Base-by-base conservation (phyloP, 2,888 invertebrate species). In the Brenthis hecate region DNA sequence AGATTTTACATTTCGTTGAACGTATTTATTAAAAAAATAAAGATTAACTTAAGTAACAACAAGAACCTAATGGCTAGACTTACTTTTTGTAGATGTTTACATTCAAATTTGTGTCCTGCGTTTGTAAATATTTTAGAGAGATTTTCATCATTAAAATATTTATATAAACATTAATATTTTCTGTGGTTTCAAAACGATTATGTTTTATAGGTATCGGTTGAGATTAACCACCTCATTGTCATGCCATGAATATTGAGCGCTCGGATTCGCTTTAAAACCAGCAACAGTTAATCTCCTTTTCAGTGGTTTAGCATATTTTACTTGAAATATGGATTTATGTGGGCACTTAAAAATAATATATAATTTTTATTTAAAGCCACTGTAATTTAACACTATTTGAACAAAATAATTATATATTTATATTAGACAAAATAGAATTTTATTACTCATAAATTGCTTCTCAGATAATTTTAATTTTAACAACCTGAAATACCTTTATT, bases 231-330 rank as follows among this genome's bases (percentile, higher is more conserved):
- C 60, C 61, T 56, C 66, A 66, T 66, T 66, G 66, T 66, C 61
- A 61, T 66, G 55, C 55, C 55, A 66, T 66, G 66, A 66, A 66
- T 66, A 66, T 66, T 66, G 50, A 66, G 61, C 55, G 66, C 32
- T 60, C 50, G 50, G 66, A 66, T 66, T 61, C 61, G 61, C 66
- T 61, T 60, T 50, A 56, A 48, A 66, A 66, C 66, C 66, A 66
- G 55, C 61, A 56, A 55, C 55, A 56, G 66, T 66, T 66, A 66
- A 66, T 66, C 66, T 66, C 61, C 66, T 55, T 54, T 61, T 61
- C 66, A 48, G 66, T 66, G 66, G 61, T 61, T 66, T 66, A 66
- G 66, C 66, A 66, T 66, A 66, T 66, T 66, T 61, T 61, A 66
- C 61, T 53, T 43, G 55, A 66, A 66, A 66, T 66, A 66, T 66